Percentiles rank a stretch among this genome's conserved stretches.
Evolutionary conservation across 2,113 vertebrate genomes (phyloP).

Genomic region (Silurus asotus): DNA sequence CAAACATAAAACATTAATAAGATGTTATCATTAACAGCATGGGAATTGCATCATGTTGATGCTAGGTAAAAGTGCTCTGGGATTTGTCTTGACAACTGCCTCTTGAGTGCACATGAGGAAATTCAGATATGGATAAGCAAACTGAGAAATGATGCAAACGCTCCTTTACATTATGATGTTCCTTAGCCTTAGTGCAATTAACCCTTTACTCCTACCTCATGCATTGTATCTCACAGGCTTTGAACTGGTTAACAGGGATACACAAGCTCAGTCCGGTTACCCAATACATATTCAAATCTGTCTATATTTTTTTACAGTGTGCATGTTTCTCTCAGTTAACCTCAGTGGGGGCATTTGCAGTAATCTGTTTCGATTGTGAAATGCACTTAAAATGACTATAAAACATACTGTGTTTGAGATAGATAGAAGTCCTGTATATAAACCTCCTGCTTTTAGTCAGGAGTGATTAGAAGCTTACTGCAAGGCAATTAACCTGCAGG

Average conservation of each 20-base stretch:
- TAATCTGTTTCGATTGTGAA: not conserved
- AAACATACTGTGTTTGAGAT: not conserved
- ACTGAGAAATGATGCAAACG: slow-evolving; percentile 44
- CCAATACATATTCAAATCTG: not conserved
- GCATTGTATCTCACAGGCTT: slow-evolving; percentile 35
- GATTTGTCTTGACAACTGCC: slow-evolving; percentile 20
- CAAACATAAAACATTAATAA: slow-evolving; percentile 8
- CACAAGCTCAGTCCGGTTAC: not conserved
- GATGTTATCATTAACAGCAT: slow-evolving; percentile 44
- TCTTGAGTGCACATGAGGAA: slow-evolving; percentile 24
- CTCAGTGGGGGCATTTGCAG: not conserved
- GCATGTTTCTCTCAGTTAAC: slow-evolving; percentile 5
- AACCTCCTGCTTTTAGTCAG: slow-evolving; percentile 4
- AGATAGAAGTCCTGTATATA: slow-evolving; percentile 1
- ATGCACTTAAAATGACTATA: not conserved
- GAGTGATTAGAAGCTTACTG: slow-evolving; percentile 41
- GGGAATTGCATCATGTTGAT: slow-evolving; percentile 37
- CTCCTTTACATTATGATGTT: not conserved
- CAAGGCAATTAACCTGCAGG: slow-evolving; percentile 38
- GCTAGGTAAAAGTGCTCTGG: slow-evolving; percentile 27
- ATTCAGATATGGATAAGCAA: slow-evolving; percentile 46
- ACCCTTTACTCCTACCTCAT: slow-evolving; percentile 37
- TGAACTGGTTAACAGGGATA: slow-evolving; percentile 25
- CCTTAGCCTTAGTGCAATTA: not conserved
- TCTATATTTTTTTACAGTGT: slow-evolving; percentile 12